Conservation (phyloP, 2,113 vertebrate species). For the Phocoena sinus region DNA sequence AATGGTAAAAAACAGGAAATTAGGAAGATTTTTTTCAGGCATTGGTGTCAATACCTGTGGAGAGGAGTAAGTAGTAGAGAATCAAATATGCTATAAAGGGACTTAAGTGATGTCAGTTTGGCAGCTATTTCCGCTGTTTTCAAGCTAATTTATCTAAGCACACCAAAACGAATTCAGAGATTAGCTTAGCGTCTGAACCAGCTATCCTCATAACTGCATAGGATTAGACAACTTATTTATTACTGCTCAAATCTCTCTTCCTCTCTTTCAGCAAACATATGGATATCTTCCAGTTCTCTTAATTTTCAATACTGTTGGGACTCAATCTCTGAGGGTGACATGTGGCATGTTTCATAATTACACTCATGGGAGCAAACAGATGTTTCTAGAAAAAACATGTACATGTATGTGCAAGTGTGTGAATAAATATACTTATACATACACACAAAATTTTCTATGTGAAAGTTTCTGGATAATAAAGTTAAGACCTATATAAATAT, state of each 20-base stretch:
- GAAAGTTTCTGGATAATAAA: background rate
- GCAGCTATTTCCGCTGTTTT: constrained; percentile 10
- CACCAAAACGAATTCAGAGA: constrained; percentile 55
- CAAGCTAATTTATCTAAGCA: constrained; percentile 46
- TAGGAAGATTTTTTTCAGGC: background rate
- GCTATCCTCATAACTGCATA: constrained; percentile 40
- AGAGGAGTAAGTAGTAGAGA: background rate
- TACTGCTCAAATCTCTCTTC: constrained; percentile 40
- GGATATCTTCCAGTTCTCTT: constrained; percentile 73
- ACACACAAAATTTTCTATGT: background rate
- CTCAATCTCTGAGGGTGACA: constrained; percentile 74
- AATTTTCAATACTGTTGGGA: constrained; percentile 76
- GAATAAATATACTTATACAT: background rate
- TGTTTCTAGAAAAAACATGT: constrained; percentile 62
- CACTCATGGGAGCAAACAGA: constrained; percentile 71
- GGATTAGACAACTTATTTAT: constrained; percentile 65
- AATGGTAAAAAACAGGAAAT: background rate
- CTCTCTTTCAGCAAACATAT: constrained; percentile 68
- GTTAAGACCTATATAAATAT: background rate
- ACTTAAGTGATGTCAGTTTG: background rate
- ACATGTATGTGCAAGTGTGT: background rate
- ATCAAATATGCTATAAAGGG: background rate
- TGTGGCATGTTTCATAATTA: constrained; percentile 69
- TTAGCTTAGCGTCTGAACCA: constrained; percentile 42
- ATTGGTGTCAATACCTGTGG: background rate